Conservation (phyloP, 1,140 invertebrate species). For the Zaprionus tsacasi region DNA sequence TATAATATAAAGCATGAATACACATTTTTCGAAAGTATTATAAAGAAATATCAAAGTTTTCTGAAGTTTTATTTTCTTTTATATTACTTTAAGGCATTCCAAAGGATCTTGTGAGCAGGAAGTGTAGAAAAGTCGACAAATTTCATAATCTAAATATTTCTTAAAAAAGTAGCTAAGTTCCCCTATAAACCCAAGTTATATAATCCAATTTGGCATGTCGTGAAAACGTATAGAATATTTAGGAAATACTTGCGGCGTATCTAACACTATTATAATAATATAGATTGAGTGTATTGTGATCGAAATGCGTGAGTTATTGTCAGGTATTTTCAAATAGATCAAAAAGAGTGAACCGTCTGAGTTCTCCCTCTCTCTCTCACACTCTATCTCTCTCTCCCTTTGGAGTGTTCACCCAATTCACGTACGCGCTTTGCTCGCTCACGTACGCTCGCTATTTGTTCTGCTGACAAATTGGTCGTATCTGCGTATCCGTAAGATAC, state of each 20-base stretch:
- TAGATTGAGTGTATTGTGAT: not conserved
- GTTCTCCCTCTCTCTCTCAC: not conserved
- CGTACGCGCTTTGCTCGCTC: constrained; percentile 60
- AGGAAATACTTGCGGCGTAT: not conserved
- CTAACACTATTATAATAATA: not conserved
- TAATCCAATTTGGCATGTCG: not conserved
- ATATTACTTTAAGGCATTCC: no score
- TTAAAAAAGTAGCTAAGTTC: no score
- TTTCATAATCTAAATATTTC: no score
- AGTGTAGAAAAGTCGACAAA: no score
- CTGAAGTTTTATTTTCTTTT: no score
- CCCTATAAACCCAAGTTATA: not conserved
- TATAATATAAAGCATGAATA: no score
- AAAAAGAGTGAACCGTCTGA: not conserved
- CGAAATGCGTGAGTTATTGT: not conserved
- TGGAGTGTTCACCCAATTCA: constrained; percentile 68
- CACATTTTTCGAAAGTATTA: no score
- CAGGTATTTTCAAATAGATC: not conserved
- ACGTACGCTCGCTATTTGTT: constrained; percentile 72
- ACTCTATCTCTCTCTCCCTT: not conserved
- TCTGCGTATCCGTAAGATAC: constrained; percentile 60
- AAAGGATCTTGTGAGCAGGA: no score
- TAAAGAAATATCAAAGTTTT: no score
- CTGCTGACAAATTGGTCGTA: constrained; percentile 65
- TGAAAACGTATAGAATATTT: not conserved